These are phyloP conservation scores for Trematocara unimaculatum DNA, from an alignment of 2,113 vertebrate species.

Conservation along the genomic window DNA sequence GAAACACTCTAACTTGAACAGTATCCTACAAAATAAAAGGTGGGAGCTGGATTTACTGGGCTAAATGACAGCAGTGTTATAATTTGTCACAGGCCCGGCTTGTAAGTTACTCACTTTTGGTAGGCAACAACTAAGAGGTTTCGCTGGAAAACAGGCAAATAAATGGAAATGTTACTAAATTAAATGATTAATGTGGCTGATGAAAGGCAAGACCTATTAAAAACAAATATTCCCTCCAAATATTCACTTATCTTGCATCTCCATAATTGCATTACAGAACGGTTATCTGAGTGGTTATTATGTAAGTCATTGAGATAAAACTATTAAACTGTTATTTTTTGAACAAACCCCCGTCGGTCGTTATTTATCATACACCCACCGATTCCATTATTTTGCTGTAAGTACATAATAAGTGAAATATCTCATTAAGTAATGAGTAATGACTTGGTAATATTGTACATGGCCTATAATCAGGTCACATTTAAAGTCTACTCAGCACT, in stretches of 20 bases:
- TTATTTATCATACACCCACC: not conserved
- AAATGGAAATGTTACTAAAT: not conserved
- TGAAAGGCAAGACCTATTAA: not conserved
- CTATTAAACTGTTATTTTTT: not conserved
- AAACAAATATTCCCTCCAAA: not conserved
- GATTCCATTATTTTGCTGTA: constrained; percentile 8
- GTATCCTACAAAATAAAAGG: not conserved
- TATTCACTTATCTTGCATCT: not conserved
- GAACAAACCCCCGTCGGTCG: not conserved
- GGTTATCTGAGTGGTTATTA: constrained; percentile 5
- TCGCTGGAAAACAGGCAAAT: not conserved
- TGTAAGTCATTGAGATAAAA: constrained; percentile 21
- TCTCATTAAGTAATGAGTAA: constrained; percentile 38
- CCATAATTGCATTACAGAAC: constrained; percentile 3
- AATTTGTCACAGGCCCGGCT: not conserved
- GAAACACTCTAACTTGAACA: not conserved
- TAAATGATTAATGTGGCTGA: not conserved
- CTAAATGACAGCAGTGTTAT: not conserved
- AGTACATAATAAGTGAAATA: constrained; percentile 29
- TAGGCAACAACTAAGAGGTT: not conserved
- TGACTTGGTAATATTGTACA: not conserved
- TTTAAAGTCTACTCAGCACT: not conserved
- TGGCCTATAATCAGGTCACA: not conserved
- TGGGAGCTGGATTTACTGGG: not conserved
- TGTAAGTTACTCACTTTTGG: not conserved